Percentiles rank a stretch among this genome's conserved stretches.
Conservation (phyloP, 2,888 invertebrate species). For the Xestia c-nigrum region DNA sequence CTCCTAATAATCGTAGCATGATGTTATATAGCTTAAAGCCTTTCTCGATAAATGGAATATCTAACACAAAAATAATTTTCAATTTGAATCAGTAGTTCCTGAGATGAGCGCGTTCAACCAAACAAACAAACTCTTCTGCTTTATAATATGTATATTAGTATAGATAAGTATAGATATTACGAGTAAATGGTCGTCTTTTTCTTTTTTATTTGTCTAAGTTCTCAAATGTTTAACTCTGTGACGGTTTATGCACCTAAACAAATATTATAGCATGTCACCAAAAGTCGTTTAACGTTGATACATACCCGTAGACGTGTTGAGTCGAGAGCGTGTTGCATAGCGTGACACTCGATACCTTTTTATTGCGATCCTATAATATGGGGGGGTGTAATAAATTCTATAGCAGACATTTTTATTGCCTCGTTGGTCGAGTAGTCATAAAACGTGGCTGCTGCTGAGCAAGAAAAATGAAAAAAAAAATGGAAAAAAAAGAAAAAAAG, state of each 20-base stretch:
- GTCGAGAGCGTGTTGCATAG: conserved; percentile 10
- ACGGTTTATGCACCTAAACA: conserved; percentile 7
- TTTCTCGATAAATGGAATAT: too few relatives aligned
- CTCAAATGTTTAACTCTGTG: not conserved
- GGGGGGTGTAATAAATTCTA: not conserved
- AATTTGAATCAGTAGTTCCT: too few relatives aligned
- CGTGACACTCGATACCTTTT: conserved; percentile 51
- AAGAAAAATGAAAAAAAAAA: too few relatives aligned
- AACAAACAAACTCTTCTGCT: too few relatives aligned
- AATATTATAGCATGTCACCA: conserved; percentile 29
- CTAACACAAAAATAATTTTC: too few relatives aligned
- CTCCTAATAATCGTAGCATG: too few relatives aligned
- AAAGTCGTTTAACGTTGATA: conserved; percentile 31
- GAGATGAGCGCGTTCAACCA: too few relatives aligned
- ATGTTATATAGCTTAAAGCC: too few relatives aligned
- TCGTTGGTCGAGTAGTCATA: not conserved
- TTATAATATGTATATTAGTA: too few relatives aligned
- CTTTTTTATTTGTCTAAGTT: not conserved
- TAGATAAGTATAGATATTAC: too few relatives aligned
- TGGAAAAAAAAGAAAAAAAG: too few relatives aligned
- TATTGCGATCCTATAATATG: conserved; percentile 19
- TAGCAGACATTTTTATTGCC: not conserved
- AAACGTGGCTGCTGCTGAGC: not conserved
- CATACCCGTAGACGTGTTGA: conserved; percentile 15
- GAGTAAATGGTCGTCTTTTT: too few relatives aligned